phyloP scores from a whole-genome alignment of 2,797 vertebrate species.

The Botia almorhae region DNA sequence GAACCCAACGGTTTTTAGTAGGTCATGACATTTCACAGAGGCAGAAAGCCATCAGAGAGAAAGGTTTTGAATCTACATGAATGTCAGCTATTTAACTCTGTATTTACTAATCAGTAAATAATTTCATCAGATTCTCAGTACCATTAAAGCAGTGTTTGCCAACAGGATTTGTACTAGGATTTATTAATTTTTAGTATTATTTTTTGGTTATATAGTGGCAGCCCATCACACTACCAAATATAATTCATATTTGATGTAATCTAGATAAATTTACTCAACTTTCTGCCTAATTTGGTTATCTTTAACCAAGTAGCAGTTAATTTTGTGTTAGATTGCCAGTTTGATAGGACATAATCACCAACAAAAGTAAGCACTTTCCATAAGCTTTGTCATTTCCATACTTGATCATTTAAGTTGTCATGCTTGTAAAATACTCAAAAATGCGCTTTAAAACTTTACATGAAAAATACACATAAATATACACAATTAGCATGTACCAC shows the following conservation, averaged over 20 bases:
- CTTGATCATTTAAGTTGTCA: too few relatives aligned
- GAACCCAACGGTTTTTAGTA: neutral
- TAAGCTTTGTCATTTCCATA: too few relatives aligned
- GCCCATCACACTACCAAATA: neutral
- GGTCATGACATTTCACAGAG: conserved; percentile 18
- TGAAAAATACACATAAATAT: too few relatives aligned
- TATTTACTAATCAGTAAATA: neutral
- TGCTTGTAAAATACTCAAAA: too few relatives aligned
- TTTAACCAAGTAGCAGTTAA: neutral
- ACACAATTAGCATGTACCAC: too few relatives aligned
- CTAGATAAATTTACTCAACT: neutral
- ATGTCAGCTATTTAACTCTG: conserved; percentile 8
- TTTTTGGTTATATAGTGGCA: neutral
- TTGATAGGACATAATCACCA: too few relatives aligned
- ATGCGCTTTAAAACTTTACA: too few relatives aligned
- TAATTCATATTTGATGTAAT: neutral
- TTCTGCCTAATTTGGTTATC: neutral
- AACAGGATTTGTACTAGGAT: neutral
- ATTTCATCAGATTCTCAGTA: neutral
- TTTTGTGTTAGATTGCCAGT: neutral
- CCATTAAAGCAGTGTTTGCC: too few relatives aligned
- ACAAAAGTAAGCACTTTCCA: too few relatives aligned
- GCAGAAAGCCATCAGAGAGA: neutral
- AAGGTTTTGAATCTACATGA: neutral
- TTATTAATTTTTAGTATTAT: neutral